Percentiles rank a stretch among this genome's conserved stretches.
phyloP scores from a whole-genome alignment of 2,888 invertebrate species.

The Norana najaformis region DNA sequence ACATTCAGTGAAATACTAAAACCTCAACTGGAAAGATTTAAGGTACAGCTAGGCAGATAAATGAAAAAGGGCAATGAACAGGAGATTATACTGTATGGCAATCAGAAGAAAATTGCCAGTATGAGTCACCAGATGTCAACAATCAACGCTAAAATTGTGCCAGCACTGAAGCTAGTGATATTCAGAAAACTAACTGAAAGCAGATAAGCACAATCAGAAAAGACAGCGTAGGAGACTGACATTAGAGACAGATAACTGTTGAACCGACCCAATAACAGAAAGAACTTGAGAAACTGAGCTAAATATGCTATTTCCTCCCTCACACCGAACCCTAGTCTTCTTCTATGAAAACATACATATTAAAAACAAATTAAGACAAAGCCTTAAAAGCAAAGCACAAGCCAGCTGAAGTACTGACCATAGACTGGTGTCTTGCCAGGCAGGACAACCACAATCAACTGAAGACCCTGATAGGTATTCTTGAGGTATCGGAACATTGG shows the following conservation, averaged over 20 bases:
- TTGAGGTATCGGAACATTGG: constrained; percentile 99
- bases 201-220: no score
- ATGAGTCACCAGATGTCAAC: no score
- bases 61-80: no score
- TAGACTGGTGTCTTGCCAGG: constrained; percentile 99
- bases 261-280: no score
- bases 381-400: not conserved
- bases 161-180: no score
- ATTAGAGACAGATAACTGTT: no score
- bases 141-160: no score
- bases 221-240: no score
- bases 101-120: no score
- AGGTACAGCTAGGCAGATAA: not conserved
- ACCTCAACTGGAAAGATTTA: not conserved
- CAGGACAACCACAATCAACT: constrained; percentile 93
- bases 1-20: not conserved
- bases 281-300: no score
- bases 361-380: no score
- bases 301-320: not conserved
- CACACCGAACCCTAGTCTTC: not conserved
- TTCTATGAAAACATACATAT: not conserved
- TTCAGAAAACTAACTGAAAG: no score
- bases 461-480: constrained; percentile 90
- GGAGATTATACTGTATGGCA: not conserved
- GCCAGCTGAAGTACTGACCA: constrained; percentile 71